Percentiles rank a stretch among this genome's conserved stretches.
phyloP scores from a whole-genome alignment of 2,888 invertebrate genomes.

The Conchocele bisecta region DNA sequence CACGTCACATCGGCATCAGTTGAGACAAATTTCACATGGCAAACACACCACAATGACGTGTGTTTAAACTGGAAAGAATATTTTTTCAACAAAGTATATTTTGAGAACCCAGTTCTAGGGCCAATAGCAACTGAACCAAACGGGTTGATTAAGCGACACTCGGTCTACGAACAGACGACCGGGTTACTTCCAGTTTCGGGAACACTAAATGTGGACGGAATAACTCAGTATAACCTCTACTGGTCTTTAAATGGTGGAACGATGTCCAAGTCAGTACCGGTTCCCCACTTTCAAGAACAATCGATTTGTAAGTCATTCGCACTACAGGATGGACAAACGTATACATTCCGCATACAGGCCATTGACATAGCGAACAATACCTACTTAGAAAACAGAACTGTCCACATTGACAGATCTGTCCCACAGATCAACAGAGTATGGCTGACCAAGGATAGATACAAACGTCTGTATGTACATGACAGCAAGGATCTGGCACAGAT shows the following conservation, averaged over 20 bases:
- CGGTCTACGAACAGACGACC: constrained; percentile 52
- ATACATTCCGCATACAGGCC: constrained; percentile 37
- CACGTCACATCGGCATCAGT: constrained; percentile 34
- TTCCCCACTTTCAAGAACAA: constrained; percentile 37
- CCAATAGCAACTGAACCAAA: constrained; percentile 34
- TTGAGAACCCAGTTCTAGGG: constrained; percentile 32
- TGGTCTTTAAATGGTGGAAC: constrained; percentile 6
- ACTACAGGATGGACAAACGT: constrained; percentile 50
- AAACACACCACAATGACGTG: constrained; percentile 47
- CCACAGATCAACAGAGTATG: constrained; percentile 56
- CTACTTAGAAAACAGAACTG: constrained; percentile 29
- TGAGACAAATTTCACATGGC: constrained; percentile 49
- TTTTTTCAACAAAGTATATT: constrained; percentile 50
- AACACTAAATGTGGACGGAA: constrained; percentile 55
- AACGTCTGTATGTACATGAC: constrained; percentile 57
- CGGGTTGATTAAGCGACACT: constrained; percentile 16
- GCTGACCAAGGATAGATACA: constrained; percentile 48
- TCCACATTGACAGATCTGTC: constrained; percentile 48
- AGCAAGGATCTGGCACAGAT: constrained; percentile 56
- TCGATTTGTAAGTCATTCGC: constrained; percentile 19
- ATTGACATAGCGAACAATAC: constrained; percentile 47
- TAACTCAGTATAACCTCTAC: constrained; percentile 29
- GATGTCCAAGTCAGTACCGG: neutral
- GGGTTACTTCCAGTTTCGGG: constrained; percentile 50
- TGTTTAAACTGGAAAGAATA: constrained; percentile 55